Conservation (phyloP, 2,113 vertebrate species). For the Tragelaphus imberbis region DNA sequence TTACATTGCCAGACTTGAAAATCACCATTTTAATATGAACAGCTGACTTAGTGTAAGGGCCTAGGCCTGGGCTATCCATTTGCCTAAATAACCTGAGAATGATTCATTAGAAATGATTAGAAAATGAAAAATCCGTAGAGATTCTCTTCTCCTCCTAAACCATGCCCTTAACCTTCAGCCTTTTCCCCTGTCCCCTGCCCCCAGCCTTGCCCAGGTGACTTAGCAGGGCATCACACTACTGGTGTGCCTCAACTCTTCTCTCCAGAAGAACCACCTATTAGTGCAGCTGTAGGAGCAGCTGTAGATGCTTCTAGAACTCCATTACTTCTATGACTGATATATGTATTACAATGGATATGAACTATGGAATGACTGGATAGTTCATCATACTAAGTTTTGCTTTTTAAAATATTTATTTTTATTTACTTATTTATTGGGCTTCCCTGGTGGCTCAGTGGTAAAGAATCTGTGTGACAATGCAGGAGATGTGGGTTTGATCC, state of each 20-base stretch:
- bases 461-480: background rate
- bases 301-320: background rate
- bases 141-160: background rate
- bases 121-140: background rate
- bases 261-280: background rate
- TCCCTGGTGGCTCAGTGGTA: background rate
- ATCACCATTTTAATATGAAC: background rate
- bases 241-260: background rate
- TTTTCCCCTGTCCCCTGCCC: background rate
- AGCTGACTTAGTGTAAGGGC: background rate
- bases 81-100: background rate
- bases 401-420: background rate
- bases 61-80: background rate
- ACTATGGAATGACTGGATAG: background rate
- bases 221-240: background rate
- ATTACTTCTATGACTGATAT: background rate
- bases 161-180: accelerated
- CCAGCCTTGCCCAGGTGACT: background rate
- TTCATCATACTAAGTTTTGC: background rate
- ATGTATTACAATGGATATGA: background rate
- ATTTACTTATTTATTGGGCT: background rate
- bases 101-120: background rate
- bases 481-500: background rate
- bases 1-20: background rate
- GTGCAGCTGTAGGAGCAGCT: background rate